phyloP scores from a whole-genome alignment of 2,888 invertebrate genomes.

The Cartodere bifasciata region DNA sequence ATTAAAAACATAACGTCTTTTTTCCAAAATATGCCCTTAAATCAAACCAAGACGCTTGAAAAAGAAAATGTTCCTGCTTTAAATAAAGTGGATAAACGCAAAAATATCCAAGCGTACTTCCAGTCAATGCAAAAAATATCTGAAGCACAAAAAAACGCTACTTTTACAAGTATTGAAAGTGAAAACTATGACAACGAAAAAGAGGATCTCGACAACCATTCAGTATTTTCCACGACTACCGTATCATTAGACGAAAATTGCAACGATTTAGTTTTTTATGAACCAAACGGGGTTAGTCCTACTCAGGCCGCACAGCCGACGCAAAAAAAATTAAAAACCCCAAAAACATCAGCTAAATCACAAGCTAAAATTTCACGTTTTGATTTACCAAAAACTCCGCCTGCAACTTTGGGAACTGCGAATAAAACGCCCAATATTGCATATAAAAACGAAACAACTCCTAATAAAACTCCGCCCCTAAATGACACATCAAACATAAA shows the following conservation, averaged over 20 bases:
- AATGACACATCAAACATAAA: too few relatives aligned
- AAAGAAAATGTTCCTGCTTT: not conserved
- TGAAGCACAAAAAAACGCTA: constrained; percentile 1
- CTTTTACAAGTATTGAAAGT: not conserved
- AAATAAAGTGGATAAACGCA: not conserved
- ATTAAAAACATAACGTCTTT: constrained; percentile 27
- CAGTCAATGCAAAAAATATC: too few relatives aligned
- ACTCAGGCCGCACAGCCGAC: too few relatives aligned
- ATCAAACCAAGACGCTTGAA: not conserved
- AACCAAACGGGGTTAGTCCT: too few relatives aligned
- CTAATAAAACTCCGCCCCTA: not conserved
- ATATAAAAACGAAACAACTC: too few relatives aligned
- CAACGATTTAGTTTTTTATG: constrained; percentile 15
- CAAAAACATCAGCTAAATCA: too few relatives aligned
- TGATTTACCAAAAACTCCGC: too few relatives aligned
- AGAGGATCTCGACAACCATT: constrained; percentile 6
- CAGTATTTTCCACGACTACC: constrained; percentile 14
- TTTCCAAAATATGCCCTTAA: constrained; percentile 16
- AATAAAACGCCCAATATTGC: too few relatives aligned
- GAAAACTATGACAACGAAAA: not conserved
- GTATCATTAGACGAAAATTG: constrained; percentile 13
- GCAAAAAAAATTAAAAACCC: too few relatives aligned
- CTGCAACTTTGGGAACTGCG: too few relatives aligned
- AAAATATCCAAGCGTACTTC: too few relatives aligned
- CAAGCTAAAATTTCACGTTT: too few relatives aligned